Evolutionary conservation across 2,113 vertebrate genomes (phyloP).

Genomic region (Paratilapia polleni): DNA sequence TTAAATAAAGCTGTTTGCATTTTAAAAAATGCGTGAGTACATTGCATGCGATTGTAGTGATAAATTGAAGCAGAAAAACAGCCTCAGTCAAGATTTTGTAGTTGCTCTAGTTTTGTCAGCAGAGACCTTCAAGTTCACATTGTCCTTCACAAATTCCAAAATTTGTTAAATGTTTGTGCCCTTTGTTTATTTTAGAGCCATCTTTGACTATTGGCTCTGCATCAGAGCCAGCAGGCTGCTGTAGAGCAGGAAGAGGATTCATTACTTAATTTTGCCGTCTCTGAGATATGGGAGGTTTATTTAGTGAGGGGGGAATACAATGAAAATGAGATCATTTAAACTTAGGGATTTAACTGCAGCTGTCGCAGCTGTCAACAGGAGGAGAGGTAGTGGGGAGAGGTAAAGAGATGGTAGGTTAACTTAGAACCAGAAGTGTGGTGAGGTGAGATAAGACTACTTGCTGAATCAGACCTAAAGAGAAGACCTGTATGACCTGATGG

Average conservation of each 20-base stretch:
- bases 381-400: neutral
- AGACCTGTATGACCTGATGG: neutral
- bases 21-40: neutral
- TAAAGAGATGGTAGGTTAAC: neutral
- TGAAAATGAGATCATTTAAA: constrained; percentile 41
- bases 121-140: fast-evolving
- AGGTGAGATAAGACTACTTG: constrained; percentile 5
- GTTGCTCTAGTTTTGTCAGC: neutral
- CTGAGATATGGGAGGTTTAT: constrained; percentile 4
- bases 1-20: neutral
- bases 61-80: neutral
- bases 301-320: neutral
- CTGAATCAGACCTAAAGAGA: neutral
- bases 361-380: constrained; percentile 14
- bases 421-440: neutral
- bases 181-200: neutral
- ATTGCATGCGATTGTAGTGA: neutral
- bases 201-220: neutral
- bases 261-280: constrained; percentile 19
- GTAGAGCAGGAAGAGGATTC: constrained; percentile 5
- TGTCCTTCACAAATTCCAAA: neutral
- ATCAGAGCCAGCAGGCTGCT: neutral
- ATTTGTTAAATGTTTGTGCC: neutral
- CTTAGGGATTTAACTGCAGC: constrained; percentile 31
- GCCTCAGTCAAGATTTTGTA: neutral